Evolutionary conservation across 1,140 invertebrate genomes (phyloP), one percentile per base, ranked within the genome.

Genomic region (Caenorhabditis latens): DNA sequence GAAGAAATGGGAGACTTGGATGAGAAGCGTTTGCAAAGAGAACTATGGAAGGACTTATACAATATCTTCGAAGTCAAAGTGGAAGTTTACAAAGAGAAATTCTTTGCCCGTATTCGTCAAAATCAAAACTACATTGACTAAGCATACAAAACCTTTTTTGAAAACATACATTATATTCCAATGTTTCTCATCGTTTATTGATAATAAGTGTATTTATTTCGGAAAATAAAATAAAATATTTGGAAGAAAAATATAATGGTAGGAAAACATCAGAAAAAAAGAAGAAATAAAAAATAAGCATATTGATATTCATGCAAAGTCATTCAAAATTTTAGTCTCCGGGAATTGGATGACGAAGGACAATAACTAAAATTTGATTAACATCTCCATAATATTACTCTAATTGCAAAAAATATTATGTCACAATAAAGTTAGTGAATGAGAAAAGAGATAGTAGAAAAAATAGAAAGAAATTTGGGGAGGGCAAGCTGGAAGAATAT

Each of bases 381-480:
- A 46, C 65, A 46, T 11, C 14, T 19, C 32, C 2, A 14, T 16
- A 71, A 46, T 8, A 19, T 46, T 46, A 11, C 42, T 40, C 63
- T 65, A 48, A 46, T 46, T 32, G 32, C 32, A 32, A 32, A 48
- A 3, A 46, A 42, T 13, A 71, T 71, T 46, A 46, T 71, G 65
- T 71, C 65, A 42, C 63, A 65, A 65, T 32, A 13, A 19, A 65
- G 19, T 65, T 16, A 79, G 71, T 79, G 71, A 79, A 79, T 79
- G 7, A 79, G 21, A 53, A 24, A 53, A 4, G 71, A 79, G 46
- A 50, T 50, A 7, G 40, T 21, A 46, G 19, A 46, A 46, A 50
- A 50, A 40, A 13, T 40, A 67, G 63, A 67, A 67, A 32, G 40
- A 67, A 32, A 67, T n/a, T 21, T 61, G 11, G 57, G 57, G 57